Percentiles rank a stretch among this genome's conserved stretches.
Conservation (phyloP, 2,888 invertebrate genomes). For the Lepidochrysops patricia region DNA sequence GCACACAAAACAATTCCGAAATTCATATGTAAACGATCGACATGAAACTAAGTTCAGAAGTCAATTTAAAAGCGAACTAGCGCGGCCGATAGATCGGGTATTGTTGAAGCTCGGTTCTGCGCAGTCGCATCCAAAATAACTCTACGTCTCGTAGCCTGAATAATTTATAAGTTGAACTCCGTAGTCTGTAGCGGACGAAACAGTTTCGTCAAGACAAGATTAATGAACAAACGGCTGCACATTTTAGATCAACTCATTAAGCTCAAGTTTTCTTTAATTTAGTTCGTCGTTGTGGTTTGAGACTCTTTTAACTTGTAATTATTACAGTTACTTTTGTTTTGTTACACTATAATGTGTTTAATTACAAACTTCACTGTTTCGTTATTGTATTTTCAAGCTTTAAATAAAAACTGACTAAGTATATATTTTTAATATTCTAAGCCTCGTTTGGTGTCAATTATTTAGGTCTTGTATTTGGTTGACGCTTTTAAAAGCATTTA, state of each 20-base stretch:
- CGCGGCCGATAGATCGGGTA: constrained; percentile 4
- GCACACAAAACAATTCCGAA: neutral
- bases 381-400: no score
- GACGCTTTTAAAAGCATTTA: no score
- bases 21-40: constrained; percentile 9
- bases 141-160: constrained; percentile 68
- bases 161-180: constrained; percentile 68
- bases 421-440: no score
- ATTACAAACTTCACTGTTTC: no score
- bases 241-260: constrained; percentile 24
- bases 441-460: no score
- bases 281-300: neutral
- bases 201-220: constrained; percentile 37
- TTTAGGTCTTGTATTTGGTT: no score
- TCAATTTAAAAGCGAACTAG: constrained; percentile 10
- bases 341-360: neutral
- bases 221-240: constrained; percentile 30
- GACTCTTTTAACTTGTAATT: neutral
- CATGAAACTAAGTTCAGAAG: constrained; percentile 4
- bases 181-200: constrained; percentile 47
- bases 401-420: no score
- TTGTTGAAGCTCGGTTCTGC: constrained; percentile 8
- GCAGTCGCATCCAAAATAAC: constrained; percentile 44
- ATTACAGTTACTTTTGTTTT: neutral
- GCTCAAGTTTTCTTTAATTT: constrained; percentile 17